Evolutionary conservation across 30 jellyfish, hydroid and myxozoan species (phyloP).

Genomic region (Hydractinia echinata): DNA sequence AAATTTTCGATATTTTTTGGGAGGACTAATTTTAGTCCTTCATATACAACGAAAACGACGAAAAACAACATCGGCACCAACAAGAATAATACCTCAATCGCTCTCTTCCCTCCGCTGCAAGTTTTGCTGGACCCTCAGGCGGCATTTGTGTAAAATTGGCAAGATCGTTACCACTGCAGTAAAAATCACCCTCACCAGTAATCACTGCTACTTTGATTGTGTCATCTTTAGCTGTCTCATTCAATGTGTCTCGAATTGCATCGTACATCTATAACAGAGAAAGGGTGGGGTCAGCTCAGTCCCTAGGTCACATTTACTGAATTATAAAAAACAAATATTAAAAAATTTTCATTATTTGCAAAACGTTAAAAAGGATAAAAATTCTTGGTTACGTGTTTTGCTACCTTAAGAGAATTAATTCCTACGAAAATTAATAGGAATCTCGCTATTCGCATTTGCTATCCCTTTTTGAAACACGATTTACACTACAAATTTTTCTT

Average conservation of each 20-base stretch:
- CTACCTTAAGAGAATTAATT: no score
- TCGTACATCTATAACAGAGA: conserved; percentile 56
- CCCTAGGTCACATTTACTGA: no score
- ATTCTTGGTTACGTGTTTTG: no score
- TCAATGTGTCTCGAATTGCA: conserved; percentile 48
- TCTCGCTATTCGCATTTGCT: no score
- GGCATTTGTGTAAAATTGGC: conserved; percentile 76
- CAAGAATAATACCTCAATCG: conserved; percentile 47
- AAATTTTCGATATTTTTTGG: neutral
- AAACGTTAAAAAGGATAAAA: neutral
- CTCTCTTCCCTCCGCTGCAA: conserved; percentile 74
- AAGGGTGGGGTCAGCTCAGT: neutral
- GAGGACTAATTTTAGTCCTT: neutral
- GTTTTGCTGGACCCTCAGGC: conserved; percentile 73
- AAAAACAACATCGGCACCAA: neutral
- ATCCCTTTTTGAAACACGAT: no score
- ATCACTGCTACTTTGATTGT: conserved; percentile 53
- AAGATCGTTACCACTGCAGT: conserved; percentile 88
- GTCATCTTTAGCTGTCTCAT: conserved; percentile 66
- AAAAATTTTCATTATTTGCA: neutral
- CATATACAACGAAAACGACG: neutral
- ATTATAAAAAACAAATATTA: no score
- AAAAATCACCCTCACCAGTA: conserved; percentile 86
- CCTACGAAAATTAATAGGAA: no score
- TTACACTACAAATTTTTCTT: no score